These are phyloP conservation scores for Drosophila miranda DNA, from an alignment of 1,140 invertebrate species.

Conservation along the genomic window DNA sequence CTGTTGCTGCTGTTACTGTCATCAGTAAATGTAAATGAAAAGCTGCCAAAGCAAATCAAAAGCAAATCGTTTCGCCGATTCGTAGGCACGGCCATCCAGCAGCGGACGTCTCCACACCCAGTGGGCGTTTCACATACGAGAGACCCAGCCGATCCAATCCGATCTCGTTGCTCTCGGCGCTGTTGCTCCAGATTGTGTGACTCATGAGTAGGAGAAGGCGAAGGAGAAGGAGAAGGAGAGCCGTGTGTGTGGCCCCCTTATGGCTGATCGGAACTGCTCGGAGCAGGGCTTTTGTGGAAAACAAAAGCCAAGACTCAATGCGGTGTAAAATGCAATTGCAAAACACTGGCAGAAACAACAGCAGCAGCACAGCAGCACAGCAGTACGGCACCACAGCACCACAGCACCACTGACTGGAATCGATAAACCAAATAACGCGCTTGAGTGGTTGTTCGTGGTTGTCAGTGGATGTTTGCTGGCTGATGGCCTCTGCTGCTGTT, in stretches of 20 bases:
- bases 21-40: conserved; percentile 57
- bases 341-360: conserved; percentile 14
- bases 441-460: conserved; percentile 23
- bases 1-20: conserved; percentile 40
- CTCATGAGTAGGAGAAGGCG: conserved; percentile 32
- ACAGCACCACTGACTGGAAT: conserved; percentile 1
- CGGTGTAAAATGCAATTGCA: conserved; percentile 26
- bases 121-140: conserved; percentile 58
- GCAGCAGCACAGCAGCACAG: too few species aligned
- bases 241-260: neutral
- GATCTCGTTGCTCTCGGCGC: too few species aligned
- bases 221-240: too few species aligned
- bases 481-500: conserved; percentile 2
- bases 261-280: neutral
- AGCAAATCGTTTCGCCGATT: conserved; percentile 44
- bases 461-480: too few species aligned
- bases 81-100: conserved; percentile 56
- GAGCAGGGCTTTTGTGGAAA: conserved; percentile 3
- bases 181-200: conserved; percentile 52
- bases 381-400: too few species aligned
- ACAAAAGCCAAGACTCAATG: neutral
- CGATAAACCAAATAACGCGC: conserved; percentile 49
- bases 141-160: conserved; percentile 1
- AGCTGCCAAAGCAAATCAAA: conserved; percentile 66
- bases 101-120: conserved; percentile 59